Evolutionary conservation across 92 coral and sea anemone species (phyloP).

Genomic region (Metridium senile): DNA sequence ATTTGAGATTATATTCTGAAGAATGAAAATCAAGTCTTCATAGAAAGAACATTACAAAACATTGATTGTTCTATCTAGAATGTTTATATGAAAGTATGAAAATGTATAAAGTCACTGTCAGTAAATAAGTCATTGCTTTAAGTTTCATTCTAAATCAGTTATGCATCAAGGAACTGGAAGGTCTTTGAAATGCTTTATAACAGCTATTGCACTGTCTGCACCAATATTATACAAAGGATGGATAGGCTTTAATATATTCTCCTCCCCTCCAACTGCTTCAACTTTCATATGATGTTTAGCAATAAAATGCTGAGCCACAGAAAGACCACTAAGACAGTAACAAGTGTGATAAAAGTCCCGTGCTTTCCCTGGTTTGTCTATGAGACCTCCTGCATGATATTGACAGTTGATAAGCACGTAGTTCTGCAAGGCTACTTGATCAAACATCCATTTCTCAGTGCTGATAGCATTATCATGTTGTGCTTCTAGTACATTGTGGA

Average conservation of each 20-base stretch:
- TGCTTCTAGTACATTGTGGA: conserved; percentile 79
- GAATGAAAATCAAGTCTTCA: not conserved
- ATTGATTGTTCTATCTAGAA: not conserved
- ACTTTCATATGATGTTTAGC: conserved; percentile 64
- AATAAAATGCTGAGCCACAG: conserved; percentile 93
- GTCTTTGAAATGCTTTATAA: conserved; percentile 68
- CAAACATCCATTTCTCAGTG: conserved; percentile 92
- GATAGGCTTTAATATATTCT: conserved; percentile 73
- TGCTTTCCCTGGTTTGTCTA: conserved; percentile 97
- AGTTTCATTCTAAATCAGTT: not conserved
- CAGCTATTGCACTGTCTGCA: conserved; percentile 75
- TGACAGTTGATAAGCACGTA: conserved; percentile 90
- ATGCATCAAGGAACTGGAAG: conserved; percentile 51
- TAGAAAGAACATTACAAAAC: not conserved
- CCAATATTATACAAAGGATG: conserved; percentile 92
- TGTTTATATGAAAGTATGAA: too few relatives aligned
- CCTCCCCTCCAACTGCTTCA: conserved; percentile 71
- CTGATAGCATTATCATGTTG: conserved; percentile 64
- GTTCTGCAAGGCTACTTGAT: conserved; percentile 89
- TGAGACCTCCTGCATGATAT: conserved; percentile 83
- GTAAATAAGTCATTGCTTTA: too few relatives aligned
- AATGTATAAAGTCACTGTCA: too few relatives aligned
- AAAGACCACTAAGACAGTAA: conserved; percentile 93
- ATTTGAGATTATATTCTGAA: not conserved
- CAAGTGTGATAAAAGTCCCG: conserved; percentile 98